Percentiles rank a stretch among this genome's conserved stretches.
Evolutionary conservation across 2,888 invertebrate genomes (phyloP).

Genomic region (Drosophila barbarae): DNA sequence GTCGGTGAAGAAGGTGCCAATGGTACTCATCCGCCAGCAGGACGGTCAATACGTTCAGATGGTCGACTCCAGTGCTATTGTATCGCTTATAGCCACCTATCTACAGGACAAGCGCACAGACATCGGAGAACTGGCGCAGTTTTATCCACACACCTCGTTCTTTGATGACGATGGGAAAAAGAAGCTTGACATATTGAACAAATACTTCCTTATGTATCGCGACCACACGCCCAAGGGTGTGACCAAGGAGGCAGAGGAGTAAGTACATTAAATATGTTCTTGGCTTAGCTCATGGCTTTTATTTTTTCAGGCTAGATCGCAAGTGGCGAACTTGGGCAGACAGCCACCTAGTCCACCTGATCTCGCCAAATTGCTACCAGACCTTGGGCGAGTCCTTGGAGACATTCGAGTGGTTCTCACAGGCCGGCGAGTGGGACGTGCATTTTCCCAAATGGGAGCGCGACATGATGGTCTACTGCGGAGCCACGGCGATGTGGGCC

Average conservation of each 20-base stretch:
- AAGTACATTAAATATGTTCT: slow-evolving; percentile 52
- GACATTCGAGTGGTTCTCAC: slow-evolving; percentile 96
- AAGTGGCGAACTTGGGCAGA: slow-evolving; percentile 99
- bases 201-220: slow-evolving; percentile 92
- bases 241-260: slow-evolving; percentile 83
- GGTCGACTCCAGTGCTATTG: slow-evolving; percentile 95
- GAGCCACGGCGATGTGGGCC: slow-evolving; percentile 95
- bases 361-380: slow-evolving; percentile 98
- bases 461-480: slow-evolving; percentile 92
- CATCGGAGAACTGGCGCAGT: slow-evolving; percentile 86
- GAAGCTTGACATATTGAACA: slow-evolving; percentile 89
- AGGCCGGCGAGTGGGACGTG: slow-evolving; percentile 94
- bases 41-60: slow-evolving; percentile 89
- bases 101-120: slow-evolving; percentile 82
- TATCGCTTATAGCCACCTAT: slow-evolving; percentile 91
- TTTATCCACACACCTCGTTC: slow-evolving; percentile 87
- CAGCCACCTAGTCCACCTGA: slow-evolving; percentile 91
- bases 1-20: slow-evolving; percentile 95
- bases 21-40: slow-evolving; percentile 87
- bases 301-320: slow-evolving; percentile 88
- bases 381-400: slow-evolving; percentile 90
- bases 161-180: slow-evolving; percentile 85
- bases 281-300: not conserved
- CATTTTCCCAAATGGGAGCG: slow-evolving; percentile 93
- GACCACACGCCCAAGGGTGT: slow-evolving; percentile 81